A percentile compares a stretch with the other conserved stretches of the same genome.
Conservation (phyloP, 2,888 invertebrate species). For the Sarcophaga carnaria region DNA sequence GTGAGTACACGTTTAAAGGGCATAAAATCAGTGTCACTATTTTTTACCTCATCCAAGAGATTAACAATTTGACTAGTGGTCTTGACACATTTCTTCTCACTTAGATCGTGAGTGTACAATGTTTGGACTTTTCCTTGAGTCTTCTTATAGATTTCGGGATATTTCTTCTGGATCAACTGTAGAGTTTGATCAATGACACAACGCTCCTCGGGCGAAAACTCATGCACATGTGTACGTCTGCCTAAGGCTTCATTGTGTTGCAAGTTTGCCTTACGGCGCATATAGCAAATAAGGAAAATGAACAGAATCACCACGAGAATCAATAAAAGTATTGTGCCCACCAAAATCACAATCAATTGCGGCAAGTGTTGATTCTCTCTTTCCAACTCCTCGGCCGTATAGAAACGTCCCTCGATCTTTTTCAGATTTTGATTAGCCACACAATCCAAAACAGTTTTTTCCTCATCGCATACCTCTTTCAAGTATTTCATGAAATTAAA, state of each 20-base stretch:
- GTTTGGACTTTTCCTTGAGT: conserved; percentile 73
- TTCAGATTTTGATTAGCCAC: conserved; percentile 74
- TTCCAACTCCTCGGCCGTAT: conserved; percentile 75
- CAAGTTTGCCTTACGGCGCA: conserved; percentile 30
- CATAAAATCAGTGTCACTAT: conserved; percentile 75
- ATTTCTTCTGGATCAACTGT: conserved; percentile 74
- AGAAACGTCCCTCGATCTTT: conserved; percentile 76
- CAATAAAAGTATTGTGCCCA: conserved; percentile 60
- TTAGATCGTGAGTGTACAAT: conserved; percentile 73
- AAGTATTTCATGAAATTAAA: conserved; percentile 78
- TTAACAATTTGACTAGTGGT: conserved; percentile 76
- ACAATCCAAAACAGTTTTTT: conserved; percentile 76
- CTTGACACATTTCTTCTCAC: conserved; percentile 75
- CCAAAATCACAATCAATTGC: conserved; percentile 70
- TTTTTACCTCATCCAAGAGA: conserved; percentile 73
- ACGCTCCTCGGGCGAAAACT: conserved; percentile 75
- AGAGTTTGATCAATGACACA: conserved; percentile 75
- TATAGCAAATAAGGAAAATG: conserved; percentile 67
- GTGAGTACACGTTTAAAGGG: conserved; percentile 76
- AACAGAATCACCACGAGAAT: conserved; percentile 67
- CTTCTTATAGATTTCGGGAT: conserved; percentile 76
- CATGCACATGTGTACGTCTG: conserved; percentile 71
- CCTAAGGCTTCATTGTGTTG: conserved; percentile 43
- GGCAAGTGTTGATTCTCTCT: conserved; percentile 69
- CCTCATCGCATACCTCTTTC: conserved; percentile 78